A percentile compares a stretch with the other conserved stretches of the same genome.
Conservation (phyloP, 2,113 vertebrate genomes). For the Sceloporus tristichus region DNA sequence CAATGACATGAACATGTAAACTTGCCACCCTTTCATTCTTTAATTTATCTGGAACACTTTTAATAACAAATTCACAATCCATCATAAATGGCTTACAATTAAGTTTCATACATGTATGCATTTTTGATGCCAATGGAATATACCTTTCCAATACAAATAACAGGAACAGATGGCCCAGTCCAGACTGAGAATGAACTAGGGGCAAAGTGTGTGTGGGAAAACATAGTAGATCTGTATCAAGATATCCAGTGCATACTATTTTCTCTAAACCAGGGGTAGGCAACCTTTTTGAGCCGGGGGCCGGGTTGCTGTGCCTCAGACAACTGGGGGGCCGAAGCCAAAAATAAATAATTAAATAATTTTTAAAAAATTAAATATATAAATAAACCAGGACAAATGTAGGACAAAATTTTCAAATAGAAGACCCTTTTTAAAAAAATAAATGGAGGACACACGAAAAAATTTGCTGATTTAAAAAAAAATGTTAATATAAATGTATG, state of each 20-base stretch:
- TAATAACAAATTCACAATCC: not conserved
- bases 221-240: not conserved
- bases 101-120: not conserved
- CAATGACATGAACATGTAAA: not conserved
- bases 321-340: too few relatives aligned
- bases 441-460: too few relatives aligned
- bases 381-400: too few relatives aligned
- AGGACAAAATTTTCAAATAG: too few relatives aligned
- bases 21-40: not conserved
- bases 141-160: not conserved
- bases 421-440: too few relatives aligned
- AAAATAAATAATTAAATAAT: too few relatives aligned
- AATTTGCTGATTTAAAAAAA: too few relatives aligned
- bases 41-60: not conserved
- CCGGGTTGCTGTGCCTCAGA: too few relatives aligned
- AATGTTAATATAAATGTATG: too few relatives aligned
- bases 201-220: not conserved
- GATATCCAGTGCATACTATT: not conserved
- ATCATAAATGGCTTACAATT: not conserved
- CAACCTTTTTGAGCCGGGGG: too few relatives aligned
- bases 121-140: not conserved
- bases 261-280: too few relatives aligned
- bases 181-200: not conserved
- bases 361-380: too few relatives aligned
- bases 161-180: not conserved